Evolutionary conservation across 2,888 invertebrate genomes (phyloP).

Genomic region (Drosophila eohydei): DNA sequence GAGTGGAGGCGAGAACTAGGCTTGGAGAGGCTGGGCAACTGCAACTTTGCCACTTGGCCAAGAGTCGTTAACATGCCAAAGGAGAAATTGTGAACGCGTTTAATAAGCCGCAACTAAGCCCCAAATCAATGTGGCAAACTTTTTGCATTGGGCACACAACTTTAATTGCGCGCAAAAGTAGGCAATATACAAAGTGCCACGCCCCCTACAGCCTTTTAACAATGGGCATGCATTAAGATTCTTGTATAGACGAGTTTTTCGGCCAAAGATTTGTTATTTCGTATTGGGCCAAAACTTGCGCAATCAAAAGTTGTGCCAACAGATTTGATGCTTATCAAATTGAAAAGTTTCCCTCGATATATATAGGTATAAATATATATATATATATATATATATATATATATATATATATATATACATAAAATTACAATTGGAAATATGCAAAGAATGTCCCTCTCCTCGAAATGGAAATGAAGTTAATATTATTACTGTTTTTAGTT

Average conservation of each 20-base stretch:
- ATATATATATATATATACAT: conserved; percentile 27
- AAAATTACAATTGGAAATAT: conserved; percentile 62
- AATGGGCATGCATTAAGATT: conserved; percentile 76
- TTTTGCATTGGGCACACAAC: conserved; percentile 52
- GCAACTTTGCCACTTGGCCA: conserved; percentile 53
- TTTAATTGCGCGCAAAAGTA: conserved; percentile 65
- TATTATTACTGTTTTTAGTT: conserved; percentile 79
- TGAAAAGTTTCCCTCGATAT: conserved; percentile 62
- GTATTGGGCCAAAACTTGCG: conserved; percentile 54
- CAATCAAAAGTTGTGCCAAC: conserved; percentile 73
- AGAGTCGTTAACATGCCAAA: conserved; percentile 54
- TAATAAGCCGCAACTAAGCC: conserved; percentile 65
- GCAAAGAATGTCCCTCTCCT: conserved; percentile 44
- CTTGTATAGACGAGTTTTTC: conserved; percentile 17
- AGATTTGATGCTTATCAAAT: conserved; percentile 75
- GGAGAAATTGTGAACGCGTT: conserved; percentile 25
- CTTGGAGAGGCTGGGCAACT: conserved; percentile 2
- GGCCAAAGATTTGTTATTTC: conserved; percentile 32
- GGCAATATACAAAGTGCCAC: conserved; percentile 36
- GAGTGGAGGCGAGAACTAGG: conserved; percentile 43
- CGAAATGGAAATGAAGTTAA: conserved; percentile 62
- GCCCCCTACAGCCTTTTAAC: conserved; percentile 24
- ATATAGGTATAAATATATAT: background rate
- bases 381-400: conserved; percentile 14
- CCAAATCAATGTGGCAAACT: conserved; percentile 69